Conservation (phyloP, 2,797 vertebrate genomes). For the Bovichtus diacanthus region DNA sequence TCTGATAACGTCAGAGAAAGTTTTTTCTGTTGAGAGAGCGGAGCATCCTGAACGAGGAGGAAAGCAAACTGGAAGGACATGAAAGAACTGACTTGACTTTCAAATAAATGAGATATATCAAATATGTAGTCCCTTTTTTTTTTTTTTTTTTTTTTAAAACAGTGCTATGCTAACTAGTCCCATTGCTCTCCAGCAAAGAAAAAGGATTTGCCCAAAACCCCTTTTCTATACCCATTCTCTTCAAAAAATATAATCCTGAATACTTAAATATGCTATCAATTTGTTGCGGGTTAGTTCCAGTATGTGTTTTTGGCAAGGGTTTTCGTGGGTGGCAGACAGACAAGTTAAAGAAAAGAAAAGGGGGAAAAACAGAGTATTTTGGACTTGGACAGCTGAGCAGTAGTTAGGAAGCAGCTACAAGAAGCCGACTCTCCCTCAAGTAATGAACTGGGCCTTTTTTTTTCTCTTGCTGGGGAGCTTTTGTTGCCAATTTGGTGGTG, state of each 20-base stretch:
- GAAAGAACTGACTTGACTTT: slow-evolving; percentile 64
- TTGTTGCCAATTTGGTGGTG: slow-evolving; percentile 81
- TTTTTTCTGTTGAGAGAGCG: slow-evolving; percentile 34
- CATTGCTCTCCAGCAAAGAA: slow-evolving; percentile 45
- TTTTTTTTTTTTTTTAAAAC: slow-evolving; percentile 65
- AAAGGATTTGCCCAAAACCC: slow-evolving; percentile 51
- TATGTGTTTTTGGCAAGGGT: slow-evolving; percentile 63
- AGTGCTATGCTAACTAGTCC: slow-evolving; percentile 53
- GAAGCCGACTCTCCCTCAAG: slow-evolving; percentile 67
- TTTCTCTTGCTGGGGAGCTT: slow-evolving; percentile 60
- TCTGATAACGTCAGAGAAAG: slow-evolving; percentile 59
- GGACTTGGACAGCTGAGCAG: slow-evolving; percentile 67
- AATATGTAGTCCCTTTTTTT: slow-evolving; percentile 35
- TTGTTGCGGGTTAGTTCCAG: slow-evolving; percentile 71
- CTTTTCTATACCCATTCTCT: slow-evolving; percentile 47
- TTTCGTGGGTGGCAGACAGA: slow-evolving; percentile 67
- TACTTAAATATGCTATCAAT: slow-evolving; percentile 77
- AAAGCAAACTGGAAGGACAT: slow-evolving; percentile 60
- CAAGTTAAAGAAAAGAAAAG: slow-evolving; percentile 42
- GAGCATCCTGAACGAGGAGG: slow-evolving; percentile 50
- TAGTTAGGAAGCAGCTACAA: slow-evolving; percentile 73
- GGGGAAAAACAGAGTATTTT: slow-evolving; percentile 51
- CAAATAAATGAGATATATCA: slow-evolving; percentile 61
- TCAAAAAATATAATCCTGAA: slow-evolving; percentile 67
- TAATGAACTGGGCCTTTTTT: slow-evolving; percentile 71